Evolutionary conservation across 2,113 vertebrate genomes (phyloP).

Genomic region (Pygoscelis adeliae): DNA sequence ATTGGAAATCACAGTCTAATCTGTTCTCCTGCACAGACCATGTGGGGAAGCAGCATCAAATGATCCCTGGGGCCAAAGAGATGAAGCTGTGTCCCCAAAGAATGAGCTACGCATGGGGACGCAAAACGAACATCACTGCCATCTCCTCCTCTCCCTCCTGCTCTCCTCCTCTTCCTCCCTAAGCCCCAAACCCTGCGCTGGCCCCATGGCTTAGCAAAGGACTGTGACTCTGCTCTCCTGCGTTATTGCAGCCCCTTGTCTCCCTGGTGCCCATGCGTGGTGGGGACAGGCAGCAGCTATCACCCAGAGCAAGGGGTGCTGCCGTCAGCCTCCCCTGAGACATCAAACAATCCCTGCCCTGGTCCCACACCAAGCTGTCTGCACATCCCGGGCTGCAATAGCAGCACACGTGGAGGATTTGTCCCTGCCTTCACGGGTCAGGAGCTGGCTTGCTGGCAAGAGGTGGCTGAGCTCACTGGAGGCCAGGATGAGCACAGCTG

Average conservation of each 20-base stretch:
- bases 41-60: fast-evolving
- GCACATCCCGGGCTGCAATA: background rate
- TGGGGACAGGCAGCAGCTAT: background rate
- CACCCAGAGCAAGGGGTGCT: background rate
- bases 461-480: background rate
- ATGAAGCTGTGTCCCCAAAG: background rate
- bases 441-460: background rate
- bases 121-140: background rate
- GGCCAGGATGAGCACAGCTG: background rate
- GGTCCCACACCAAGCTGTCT: background rate
- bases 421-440: background rate
- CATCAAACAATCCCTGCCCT: background rate
- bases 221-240: background rate
- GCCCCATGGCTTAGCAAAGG: background rate
- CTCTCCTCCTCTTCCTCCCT: background rate
- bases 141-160: background rate
- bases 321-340: background rate
- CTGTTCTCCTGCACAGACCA: background rate
- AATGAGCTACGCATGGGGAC: background rate
- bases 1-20: background rate
- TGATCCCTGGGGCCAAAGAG: background rate
- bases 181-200: background rate
- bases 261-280: fast-evolving
- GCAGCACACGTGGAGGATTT: fast-evolving
- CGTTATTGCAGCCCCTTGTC: background rate